Conservation (phyloP, 2,888 invertebrate species). For the Tryphoninae sp. region DNA sequence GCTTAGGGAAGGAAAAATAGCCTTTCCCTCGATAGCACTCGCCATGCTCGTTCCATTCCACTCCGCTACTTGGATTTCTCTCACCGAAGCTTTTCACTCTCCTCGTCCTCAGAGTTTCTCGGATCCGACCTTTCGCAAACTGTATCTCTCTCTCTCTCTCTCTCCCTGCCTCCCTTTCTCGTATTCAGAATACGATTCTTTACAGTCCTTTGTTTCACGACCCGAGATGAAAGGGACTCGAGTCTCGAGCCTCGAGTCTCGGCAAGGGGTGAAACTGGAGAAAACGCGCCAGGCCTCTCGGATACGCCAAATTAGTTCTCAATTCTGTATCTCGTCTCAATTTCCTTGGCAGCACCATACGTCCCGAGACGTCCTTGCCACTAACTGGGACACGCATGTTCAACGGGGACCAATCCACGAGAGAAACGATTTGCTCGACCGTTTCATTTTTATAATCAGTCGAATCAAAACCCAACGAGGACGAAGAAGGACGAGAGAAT, state of each 20-base stretch:
- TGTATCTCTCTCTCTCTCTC: conserved; percentile 1
- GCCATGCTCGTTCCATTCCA: too few relatives aligned
- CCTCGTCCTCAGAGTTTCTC: neutral
- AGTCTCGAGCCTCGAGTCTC: conserved; percentile 28
- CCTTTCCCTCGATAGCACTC: too few relatives aligned
- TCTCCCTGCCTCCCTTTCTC: conserved; percentile 27
- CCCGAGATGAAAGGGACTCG: conserved; percentile 59
- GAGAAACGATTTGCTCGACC: too few relatives aligned
- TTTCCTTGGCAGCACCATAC: neutral
- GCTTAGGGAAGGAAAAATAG: too few relatives aligned
- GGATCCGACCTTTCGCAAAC: neutral
- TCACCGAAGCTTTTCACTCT: neutral
- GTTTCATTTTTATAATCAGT: too few relatives aligned
- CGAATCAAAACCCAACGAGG: too few relatives aligned
- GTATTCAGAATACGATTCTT: conserved; percentile 58
- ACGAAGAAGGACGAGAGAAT: neutral
- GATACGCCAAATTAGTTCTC: conserved; percentile 62
- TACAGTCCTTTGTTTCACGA: conserved; percentile 58
- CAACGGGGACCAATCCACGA: too few relatives aligned
- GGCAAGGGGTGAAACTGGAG: conserved; percentile 2
- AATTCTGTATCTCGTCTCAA: conserved; percentile 56
- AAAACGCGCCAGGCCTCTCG: conserved; percentile 2
- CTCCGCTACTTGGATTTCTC: too few relatives aligned
- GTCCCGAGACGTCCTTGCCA: too few relatives aligned
- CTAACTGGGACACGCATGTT: too few relatives aligned